Evolutionary conservation across 1,140 invertebrate genomes (phyloP), one percentile per base, ranked within the genome.

Genomic region (Tribolium castaneum): DNA sequence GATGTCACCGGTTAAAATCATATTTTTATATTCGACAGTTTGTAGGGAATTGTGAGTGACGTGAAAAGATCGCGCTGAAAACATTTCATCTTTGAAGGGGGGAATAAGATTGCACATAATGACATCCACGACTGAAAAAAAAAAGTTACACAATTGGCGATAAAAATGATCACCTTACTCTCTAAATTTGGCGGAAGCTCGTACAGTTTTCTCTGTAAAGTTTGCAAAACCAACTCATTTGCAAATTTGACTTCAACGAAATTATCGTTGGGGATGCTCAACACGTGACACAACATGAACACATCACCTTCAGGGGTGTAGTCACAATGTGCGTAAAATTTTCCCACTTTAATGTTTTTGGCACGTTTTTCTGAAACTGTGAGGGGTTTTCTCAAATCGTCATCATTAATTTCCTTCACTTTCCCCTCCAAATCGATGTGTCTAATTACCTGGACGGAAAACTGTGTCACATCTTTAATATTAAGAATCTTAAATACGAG

Each of bases 401-500:
- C 25, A 10, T 76, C 56, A 22, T 78, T 66, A 9, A 75, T 79
- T 35, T 81, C 54, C 6, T 52, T 25, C 3, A 83, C 22, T 9
- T 81, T 74, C n/a, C 79, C 74, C n/a, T 82, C 71, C 13, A 73
- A 75, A 70, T 83, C 82, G 9, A 56, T 77, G 39, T 81, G 73
- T 72, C 83, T 80, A 2, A 85, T 10, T 5, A 85, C n/a, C 66
- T 79, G 78, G 9, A 84, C 76, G 3, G 73, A 72, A 66, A 76
- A 82, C 16, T 45, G 70, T 6, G 78, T 78, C 2, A 81, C 81
- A 78, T 82, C 77, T 13, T 78, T 70, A 9, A 84, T 34, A 19
- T 73, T 62, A 4, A 82, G 13, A 12, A 85, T 78, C 80, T 83
- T 83, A 50, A 83, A 85, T 76, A 82, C 81, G n/a, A 85, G 78